phyloP scores from a whole-genome alignment of 2,113 vertebrate genomes.

The Mustela nigripes region DNA sequence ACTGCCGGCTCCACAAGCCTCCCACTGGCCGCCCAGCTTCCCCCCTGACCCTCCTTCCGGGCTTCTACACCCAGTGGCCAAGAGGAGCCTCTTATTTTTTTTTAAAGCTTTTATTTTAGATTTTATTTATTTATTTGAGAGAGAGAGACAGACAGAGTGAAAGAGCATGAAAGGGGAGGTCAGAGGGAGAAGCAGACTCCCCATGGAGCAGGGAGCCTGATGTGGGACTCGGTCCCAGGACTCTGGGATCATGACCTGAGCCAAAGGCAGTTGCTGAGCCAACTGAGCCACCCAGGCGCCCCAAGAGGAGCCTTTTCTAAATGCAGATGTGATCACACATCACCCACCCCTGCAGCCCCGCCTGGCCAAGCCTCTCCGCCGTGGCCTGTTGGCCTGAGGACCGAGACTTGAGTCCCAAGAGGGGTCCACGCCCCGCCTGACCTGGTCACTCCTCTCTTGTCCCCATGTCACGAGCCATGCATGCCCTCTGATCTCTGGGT shows the following conservation, averaged over 20 bases:
- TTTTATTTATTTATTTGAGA: no score
- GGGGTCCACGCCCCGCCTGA: neutral
- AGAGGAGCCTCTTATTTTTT: no score
- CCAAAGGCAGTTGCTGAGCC: no score
- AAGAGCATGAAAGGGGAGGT: no score
- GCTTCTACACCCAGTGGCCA: neutral
- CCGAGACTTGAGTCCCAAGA: accelerated
- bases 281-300: no score
- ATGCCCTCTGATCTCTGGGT: accelerated
- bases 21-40: neutral
- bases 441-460: neutral
- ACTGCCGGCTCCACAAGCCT: accelerated
- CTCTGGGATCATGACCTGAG: no score
- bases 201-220: no score
- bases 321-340: neutral
- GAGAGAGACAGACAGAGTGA: no score
- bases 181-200: no score
- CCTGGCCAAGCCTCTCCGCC: neutral
- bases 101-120: no score
- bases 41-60: neutral
- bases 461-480: neutral
- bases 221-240: no score
- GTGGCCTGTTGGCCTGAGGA: neutral
- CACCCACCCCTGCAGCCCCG: accelerated
- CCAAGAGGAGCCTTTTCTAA: neutral